Base-by-base conservation (phyloP, 2,888 invertebrate genomes). In the Drepana falcataria region DNA sequence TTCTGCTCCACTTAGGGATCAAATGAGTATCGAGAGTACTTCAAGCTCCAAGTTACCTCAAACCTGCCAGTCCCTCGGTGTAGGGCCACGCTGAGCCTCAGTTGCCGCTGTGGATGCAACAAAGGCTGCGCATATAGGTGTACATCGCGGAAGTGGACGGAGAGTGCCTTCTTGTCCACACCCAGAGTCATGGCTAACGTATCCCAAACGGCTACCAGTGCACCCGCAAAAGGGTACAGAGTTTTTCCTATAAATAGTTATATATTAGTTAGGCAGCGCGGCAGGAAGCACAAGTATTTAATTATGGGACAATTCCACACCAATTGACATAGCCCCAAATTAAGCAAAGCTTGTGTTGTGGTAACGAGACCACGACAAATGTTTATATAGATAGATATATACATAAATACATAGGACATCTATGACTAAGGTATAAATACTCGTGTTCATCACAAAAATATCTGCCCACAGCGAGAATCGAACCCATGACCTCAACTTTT, bases 201-300 rank as follows among this genome's bases (percentile, higher is more conserved):
- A 68, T 95, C 94, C 96, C 96, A 96, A 2, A 93, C 94, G 3
- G 93, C 83, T 35, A 91, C 81, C 65, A 97, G 81, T 59, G 95
- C 94, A 37, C 94, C 95, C 1, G 96, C 95, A 21, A 96, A 96
- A 0, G 97, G 97, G 63, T 94, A 94, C 7, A 95, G 72, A 48
- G 92, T 94, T 60, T 95, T 92, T 2, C 93, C 95, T 91, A 58
- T 34, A 64, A 59, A 54, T 34, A 52, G 49, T 48, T 49, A 48
- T 7, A 49, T 48, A 47, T 47, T 49, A 21, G 35, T 44, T 53
- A 47, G 48, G 3, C 2, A 40, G 2, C 6, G 4, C 2, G 40
- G 2, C 7, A 40, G 6, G 7, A 6, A 40, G 40, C 7, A 40
- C 21, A 21, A 21, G 21, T 21, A 21, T 21, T 21, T 21, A 21